Percentiles rank a stretch among this genome's conserved stretches.
Evolutionary conservation across 2,888 invertebrate genomes (phyloP).

Genomic region (Tenthredo amoena): DNA sequence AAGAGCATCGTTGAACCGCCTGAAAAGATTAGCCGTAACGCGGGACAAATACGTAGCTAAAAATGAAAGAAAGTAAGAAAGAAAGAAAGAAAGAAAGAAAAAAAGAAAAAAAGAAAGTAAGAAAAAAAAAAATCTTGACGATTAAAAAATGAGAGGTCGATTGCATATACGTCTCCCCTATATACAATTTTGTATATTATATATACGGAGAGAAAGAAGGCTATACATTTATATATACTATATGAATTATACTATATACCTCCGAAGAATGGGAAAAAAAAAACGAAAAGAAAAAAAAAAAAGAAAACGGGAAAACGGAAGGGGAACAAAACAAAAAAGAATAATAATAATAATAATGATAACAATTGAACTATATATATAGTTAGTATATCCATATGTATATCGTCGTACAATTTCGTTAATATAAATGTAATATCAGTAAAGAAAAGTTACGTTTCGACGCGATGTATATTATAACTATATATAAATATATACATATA

Average conservation of each 20-base stretch:
- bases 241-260: not conserved
- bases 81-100: not conserved
- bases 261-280: not conserved
- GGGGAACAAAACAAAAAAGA: too few relatives aligned
- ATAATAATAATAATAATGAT: not conserved
- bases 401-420: not conserved
- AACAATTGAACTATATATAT: not conserved
- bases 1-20: constrained; percentile 75
- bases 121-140: too few relatives aligned
- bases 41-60: constrained; percentile 77
- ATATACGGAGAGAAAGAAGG: too few relatives aligned
- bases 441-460: not conserved
- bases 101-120: not conserved
- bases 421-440: not conserved
- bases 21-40: constrained; percentile 77
- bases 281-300: not conserved
- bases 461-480: not conserved
- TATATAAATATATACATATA: not conserved
- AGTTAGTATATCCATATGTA: not conserved
- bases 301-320: not conserved
- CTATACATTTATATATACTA: not conserved
- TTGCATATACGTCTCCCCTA: constrained; percentile 53
- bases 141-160: not conserved
- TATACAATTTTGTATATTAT: constrained; percentile 25
- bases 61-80: not conserved